Percentiles rank a stretch among this genome's conserved stretches.
Conservation (phyloP, 2,113 vertebrate species). For the Miniopterus natalensis region DNA sequence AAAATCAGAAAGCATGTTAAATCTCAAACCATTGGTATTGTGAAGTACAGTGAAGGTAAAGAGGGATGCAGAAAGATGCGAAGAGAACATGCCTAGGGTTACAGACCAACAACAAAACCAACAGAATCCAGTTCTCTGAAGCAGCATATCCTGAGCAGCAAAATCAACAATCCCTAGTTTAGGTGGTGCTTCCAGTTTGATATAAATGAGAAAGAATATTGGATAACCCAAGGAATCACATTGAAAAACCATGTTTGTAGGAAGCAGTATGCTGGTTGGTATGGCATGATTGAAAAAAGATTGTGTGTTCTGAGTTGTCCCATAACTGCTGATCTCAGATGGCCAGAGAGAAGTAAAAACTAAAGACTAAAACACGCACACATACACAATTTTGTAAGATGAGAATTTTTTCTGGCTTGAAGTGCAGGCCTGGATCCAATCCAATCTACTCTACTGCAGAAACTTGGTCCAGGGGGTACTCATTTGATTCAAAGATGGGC, state of each 20-base stretch:
- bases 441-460: not conserved
- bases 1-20: not conserved
- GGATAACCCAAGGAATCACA: not conserved
- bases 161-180: not conserved
- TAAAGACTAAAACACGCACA: not conserved
- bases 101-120: not conserved
- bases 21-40: not conserved
- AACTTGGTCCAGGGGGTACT: not conserved
- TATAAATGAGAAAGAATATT: not conserved
- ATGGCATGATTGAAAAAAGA: not conserved
- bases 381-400: not conserved
- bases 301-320: not conserved
- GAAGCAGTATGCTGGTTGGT: not conserved
- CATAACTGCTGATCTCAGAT: not conserved
- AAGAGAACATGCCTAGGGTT: not conserved
- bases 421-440: not conserved
- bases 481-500: not conserved
- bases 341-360: not conserved
- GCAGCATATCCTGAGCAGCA: not conserved
- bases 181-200: not conserved
- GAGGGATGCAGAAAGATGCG: not conserved
- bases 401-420: constrained; percentile 18
- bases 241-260: not conserved
- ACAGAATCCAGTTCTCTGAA: not conserved
- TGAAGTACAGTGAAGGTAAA: not conserved